These are phyloP conservation scores for Oxyruncus cristatus DNA, from an alignment of 2,113 vertebrate genomes.

Conservation along the genomic window DNA sequence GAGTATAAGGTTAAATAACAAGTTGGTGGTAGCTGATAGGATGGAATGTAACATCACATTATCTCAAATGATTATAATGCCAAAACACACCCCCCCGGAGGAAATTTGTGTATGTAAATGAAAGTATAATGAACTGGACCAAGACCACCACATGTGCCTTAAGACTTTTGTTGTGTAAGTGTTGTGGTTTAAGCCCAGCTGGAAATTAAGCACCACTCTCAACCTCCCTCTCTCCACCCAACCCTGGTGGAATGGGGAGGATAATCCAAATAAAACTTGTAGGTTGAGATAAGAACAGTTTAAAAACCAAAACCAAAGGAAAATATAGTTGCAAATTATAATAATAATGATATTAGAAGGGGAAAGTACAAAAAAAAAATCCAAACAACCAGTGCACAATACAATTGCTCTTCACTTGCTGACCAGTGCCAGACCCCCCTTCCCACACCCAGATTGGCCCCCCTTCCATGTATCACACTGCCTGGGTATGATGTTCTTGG, in stretches of 20 bases:
- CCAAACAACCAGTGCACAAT: neutral
- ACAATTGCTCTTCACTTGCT: neutral
- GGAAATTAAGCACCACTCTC: neutral
- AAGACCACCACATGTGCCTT: neutral
- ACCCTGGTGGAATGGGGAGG: neutral
- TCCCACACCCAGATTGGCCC: neutral
- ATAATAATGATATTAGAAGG: neutral
- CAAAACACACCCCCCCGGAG: neutral
- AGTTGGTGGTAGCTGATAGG: neutral
- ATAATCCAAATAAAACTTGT: neutral
- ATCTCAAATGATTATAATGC: too few relatives aligned
- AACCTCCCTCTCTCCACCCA: neutral
- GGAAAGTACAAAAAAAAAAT: neutral
- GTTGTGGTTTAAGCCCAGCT: neutral
- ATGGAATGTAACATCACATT: neutral
- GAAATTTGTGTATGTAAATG: neutral
- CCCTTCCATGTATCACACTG: neutral
- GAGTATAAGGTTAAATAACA: neutral
- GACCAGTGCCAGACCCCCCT: neutral
- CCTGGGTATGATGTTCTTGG: neutral
- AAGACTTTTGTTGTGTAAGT: neutral
- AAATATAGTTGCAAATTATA: neutral
- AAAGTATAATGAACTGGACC: neutral
- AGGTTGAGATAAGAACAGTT: neutral
- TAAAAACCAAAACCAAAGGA: neutral